Evolutionary conservation across 2,888 invertebrate species (phyloP), one percentile per base, ranked within the genome.

Genomic region (Hoplodrina ambigua): DNA sequence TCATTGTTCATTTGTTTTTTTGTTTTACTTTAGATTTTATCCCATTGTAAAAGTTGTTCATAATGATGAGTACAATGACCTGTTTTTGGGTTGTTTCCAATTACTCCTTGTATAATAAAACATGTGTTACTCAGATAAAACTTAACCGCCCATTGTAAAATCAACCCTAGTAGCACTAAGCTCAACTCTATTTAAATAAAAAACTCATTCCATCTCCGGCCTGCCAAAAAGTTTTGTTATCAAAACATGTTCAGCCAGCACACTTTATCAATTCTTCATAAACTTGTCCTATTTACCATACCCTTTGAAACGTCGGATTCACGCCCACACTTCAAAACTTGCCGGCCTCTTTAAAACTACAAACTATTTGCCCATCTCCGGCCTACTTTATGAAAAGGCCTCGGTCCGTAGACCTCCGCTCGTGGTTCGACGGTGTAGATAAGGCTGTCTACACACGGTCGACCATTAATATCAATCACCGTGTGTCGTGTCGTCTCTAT

Each of bases 391-490:
- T 87, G 85, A 86, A 90, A 89, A 86, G 89, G 84, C 81, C 78
- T 75, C 63, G 56, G 54, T 52, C 55, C 76, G 85, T 88, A 88
- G 87, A 46, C 46, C 46, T 46, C 15, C 46, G 17, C 2, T 53
- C 72, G 86, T 87, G 89, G 89, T 90, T 85, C 85, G 87, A 92
- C 91, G 89, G 87, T 87, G 78, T 44, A 89, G 94, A 94, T 93
- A 93, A 92, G 91, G 88, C 87, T 81, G 82, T 79, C 69, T 81
- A 63, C 87, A 88, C 86, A 87, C 83, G 70, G 72, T 52, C 69
- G 56, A 83, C 89, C 92, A 93, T 94, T 93, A 93, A 93, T 94
- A 94, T 94, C 94, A 93, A 94, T 94, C 94, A 94, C 92, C 84
- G 82, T 80, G 85, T 85, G 87, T 86, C 88, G 86, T 84, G 78